Evolutionary conservation across 2,888 invertebrate genomes (phyloP).

Genomic region (Zootermopsis nevadensis): DNA sequence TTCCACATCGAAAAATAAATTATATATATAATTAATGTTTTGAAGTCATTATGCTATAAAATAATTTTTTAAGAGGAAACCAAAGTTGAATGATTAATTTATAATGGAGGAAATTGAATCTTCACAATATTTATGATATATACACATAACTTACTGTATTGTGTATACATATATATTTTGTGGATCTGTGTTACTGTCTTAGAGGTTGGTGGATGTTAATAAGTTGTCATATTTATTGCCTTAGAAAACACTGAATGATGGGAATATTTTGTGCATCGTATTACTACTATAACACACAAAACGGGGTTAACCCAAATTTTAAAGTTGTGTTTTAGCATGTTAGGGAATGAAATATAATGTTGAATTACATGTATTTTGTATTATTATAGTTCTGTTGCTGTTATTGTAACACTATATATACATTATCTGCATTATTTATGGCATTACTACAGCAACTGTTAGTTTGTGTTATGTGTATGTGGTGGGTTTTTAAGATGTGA

Average conservation of each 20-base stretch:
- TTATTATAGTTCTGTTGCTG: background rate
- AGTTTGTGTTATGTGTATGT: background rate
- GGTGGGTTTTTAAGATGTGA: too few relatives aligned
- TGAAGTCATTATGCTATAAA: background rate
- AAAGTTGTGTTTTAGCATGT: conserved; percentile 5
- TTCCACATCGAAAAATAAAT: conserved; percentile 29
- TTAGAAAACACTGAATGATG: conserved; percentile 12
- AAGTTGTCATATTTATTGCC: conserved; percentile 36
- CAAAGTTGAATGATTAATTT: conserved; percentile 28
- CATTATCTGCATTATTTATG: background rate
- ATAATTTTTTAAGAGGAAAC: conserved; percentile 19
- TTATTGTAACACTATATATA: background rate
- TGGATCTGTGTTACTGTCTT: conserved; percentile 29
- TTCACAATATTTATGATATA: conserved; percentile 36
- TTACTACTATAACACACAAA: background rate
- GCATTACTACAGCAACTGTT: background rate
- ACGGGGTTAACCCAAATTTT: background rate
- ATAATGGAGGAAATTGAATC: conserved; percentile 21
- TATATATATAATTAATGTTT: background rate
- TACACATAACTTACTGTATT: conserved; percentile 31
- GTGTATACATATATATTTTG: conserved; percentile 39
- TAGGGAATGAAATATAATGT: background rate
- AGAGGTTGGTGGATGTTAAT: conserved; percentile 18
- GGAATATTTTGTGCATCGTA: background rate
- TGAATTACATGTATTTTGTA: background rate